Evolutionary conservation across 2,797 vertebrate species (phyloP).

Genomic region (Cyclura pinguis): DNA sequence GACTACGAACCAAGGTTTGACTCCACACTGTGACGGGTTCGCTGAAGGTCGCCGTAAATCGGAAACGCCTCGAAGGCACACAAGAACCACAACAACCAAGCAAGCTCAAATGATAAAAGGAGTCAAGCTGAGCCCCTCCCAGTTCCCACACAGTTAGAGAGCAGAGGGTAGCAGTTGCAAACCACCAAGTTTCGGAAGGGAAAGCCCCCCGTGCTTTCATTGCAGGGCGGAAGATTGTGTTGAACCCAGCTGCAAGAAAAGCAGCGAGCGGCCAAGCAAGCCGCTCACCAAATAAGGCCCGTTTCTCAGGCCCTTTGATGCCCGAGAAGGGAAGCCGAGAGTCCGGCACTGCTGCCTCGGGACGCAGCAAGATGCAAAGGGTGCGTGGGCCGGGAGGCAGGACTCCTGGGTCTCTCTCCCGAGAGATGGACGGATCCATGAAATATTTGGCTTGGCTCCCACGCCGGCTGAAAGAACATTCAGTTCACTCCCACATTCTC

Average conservation of each 20-base stretch:
- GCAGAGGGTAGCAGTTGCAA: background rate
- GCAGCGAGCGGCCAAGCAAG: background rate
- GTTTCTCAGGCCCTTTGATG: background rate
- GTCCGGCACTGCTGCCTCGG: background rate
- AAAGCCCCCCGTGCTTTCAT: background rate
- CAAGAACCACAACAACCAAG: no score
- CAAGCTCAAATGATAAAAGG: background rate
- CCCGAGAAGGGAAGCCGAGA: background rate
- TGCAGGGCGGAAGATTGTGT: no score
- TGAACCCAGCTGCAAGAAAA: no score
- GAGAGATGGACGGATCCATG: background rate
- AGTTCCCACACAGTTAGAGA: background rate
- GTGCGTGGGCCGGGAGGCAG: background rate
- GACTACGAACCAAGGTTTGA: no score
- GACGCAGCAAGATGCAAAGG: background rate
- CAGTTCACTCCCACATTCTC: background rate
- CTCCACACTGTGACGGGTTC: no score
- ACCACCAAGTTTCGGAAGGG: background rate
- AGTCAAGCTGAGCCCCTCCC: background rate
- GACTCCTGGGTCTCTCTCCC: background rate
- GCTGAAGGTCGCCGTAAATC: no score
- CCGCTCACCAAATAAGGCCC: conserved; percentile 29
- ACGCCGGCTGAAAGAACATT: background rate
- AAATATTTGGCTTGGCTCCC: background rate
- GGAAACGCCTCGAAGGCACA: no score